phyloP scores from a whole-genome alignment of 2,113 vertebrate species.

The Brienomyrus longianalis region DNA sequence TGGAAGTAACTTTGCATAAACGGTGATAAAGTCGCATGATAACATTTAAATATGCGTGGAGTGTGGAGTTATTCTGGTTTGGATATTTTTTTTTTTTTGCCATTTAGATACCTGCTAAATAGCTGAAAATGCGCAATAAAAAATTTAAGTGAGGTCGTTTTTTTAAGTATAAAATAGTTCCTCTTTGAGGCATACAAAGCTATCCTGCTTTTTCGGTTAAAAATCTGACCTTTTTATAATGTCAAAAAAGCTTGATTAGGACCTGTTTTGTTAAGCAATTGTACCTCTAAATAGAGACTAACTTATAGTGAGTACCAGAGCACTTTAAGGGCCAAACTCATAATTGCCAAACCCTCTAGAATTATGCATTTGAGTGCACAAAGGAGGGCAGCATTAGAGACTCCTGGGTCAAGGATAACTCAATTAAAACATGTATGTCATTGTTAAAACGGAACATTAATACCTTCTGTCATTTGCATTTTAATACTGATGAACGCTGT shows the following conservation, averaged over 20 bases:
- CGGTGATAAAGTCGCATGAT: neutral
- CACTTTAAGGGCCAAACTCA: slow-evolving; percentile 58
- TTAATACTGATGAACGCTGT: slow-evolving; percentile 37
- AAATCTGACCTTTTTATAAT: neutral
- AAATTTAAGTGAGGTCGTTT: slow-evolving; percentile 22
- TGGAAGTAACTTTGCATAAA: neutral
- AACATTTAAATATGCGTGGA: neutral
- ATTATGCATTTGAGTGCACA: slow-evolving; percentile 65
- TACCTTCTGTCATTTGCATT: slow-evolving; percentile 42
- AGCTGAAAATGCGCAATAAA: slow-evolving; percentile 29
- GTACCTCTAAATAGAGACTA: slow-evolving; percentile 52
- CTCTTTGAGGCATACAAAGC: neutral
- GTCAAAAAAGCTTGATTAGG: slow-evolving; percentile 59
- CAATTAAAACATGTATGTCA: slow-evolving; percentile 55
- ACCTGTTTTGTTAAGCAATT: slow-evolving; percentile 58
- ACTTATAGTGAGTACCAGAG: slow-evolving; percentile 57
- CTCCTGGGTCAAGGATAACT: slow-evolving; percentile 63
- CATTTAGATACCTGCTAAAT: neutral
- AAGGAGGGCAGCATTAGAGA: slow-evolving; percentile 63
- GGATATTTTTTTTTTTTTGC: neutral
- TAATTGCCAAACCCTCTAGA: slow-evolving; percentile 62
- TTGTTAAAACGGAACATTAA: slow-evolving; percentile 55
- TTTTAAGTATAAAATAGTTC: neutral
- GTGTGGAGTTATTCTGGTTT: neutral
- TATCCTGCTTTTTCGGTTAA: neutral